These are phyloP conservation scores for Drosophila tripunctata DNA, from an alignment of 2,888 invertebrate genomes.

Conservation along the genomic window DNA sequence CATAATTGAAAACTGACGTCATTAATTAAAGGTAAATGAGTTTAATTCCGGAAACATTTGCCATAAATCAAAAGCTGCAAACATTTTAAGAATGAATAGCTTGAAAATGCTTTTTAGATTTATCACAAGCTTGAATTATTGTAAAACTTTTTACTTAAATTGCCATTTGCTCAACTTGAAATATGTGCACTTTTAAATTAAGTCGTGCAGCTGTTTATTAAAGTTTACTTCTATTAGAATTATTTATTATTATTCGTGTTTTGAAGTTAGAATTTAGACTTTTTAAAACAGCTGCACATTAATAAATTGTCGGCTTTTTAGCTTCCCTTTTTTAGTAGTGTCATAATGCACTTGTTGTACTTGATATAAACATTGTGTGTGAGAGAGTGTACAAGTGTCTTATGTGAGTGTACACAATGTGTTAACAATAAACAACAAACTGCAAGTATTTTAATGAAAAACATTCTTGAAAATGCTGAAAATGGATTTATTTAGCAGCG, in stretches of 20 bases:
- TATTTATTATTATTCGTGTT: background rate
- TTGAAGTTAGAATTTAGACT: background rate
- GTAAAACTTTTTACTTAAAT: background rate
- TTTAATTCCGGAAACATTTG: background rate
- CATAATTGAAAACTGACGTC: conserved; percentile 66
- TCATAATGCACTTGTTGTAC: conserved; percentile 24
- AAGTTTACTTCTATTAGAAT: background rate
- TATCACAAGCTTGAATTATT: background rate
- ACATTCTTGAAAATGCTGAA: background rate
- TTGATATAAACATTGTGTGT: background rate
- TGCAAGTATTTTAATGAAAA: conserved; percentile 37
- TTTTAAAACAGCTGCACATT: conserved; percentile 13
- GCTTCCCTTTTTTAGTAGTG: conserved; percentile 25
- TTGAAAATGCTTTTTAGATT: conserved; percentile 5
- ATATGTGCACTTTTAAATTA: background rate
- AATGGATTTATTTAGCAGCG: background rate
- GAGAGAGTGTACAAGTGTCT: background rate
- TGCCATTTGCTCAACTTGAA: background rate
- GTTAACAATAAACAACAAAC: conserved; percentile 19
- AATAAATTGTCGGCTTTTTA: conserved; percentile 7
- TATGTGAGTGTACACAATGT: conserved; percentile 14
- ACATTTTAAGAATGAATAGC: background rate
- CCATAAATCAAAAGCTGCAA: conserved; percentile 20
- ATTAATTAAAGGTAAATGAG: conserved; percentile 48
- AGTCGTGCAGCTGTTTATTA: conserved; percentile 16